Conservation (phyloP, 2,797 vertebrate species). For the Leontopithecus rosalia region DNA sequence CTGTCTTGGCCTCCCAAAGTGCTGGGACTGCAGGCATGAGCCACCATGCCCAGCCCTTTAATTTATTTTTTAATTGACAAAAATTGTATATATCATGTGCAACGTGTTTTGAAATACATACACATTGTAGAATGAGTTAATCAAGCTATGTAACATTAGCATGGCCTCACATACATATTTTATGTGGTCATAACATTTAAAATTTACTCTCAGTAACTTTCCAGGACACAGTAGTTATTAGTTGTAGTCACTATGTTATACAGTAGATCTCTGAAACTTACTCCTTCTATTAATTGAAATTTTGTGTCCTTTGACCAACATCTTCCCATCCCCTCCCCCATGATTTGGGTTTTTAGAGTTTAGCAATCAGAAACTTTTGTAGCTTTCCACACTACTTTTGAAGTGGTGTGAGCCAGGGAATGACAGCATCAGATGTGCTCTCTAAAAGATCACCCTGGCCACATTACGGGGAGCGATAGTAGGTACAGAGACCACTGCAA, state of each 20-base stretch:
- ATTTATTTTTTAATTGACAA: not conserved
- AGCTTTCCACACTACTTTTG: not conserved
- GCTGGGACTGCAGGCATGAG: too few relatives aligned
- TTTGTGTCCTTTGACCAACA: not conserved
- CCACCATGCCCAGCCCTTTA: not conserved
- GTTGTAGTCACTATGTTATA: not conserved
- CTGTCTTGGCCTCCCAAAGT: too few relatives aligned
- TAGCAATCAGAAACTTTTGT: not conserved
- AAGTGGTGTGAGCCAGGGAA: not conserved
- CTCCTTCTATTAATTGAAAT: not conserved
- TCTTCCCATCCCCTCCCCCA: too few relatives aligned
- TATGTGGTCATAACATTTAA: not conserved
- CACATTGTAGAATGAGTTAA: not conserved
- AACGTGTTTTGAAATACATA: constrained; percentile 6
- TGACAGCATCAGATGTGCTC: not conserved
- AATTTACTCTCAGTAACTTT: not conserved
- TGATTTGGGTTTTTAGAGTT: not conserved
- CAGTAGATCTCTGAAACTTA: not conserved
- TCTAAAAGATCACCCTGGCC: not conserved
- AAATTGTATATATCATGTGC: not conserved
- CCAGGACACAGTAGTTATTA: not conserved
- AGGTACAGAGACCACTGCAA: not conserved
- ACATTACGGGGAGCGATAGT: not conserved
- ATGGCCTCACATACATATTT: not conserved
- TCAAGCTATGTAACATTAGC: not conserved